A percentile compares a stretch with the other conserved stretches of the same genome.
phyloP scores from a whole-genome alignment of 2,113 vertebrate genomes.

The Chlorodrepanis virens region DNA sequence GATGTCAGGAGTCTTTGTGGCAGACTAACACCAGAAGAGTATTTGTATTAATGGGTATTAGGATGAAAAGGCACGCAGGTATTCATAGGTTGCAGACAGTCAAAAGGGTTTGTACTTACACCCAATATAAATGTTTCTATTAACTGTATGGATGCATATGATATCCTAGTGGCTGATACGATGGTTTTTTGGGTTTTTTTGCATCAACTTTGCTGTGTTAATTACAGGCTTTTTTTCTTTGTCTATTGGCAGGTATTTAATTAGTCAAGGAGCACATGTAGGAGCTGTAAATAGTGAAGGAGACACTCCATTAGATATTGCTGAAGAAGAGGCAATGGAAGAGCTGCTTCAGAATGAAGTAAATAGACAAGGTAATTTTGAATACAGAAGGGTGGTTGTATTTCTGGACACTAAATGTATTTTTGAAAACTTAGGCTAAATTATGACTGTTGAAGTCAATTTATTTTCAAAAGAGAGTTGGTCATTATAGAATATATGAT shows the following conservation, averaged over 20 bases:
- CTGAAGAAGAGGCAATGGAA: conserved; percentile 98
- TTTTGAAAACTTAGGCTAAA: background rate
- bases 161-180: background rate
- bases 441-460: background rate
- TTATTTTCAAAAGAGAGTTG: background rate
- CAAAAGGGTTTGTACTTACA: background rate
- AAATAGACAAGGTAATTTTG: conserved; percentile 89
- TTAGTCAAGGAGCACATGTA: conserved; percentile 91
- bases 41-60: background rate
- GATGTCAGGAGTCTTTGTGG: background rate
- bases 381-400: background rate
- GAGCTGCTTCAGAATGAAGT: conserved; percentile 98
- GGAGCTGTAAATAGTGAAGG: conserved; percentile 98
- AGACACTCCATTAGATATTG: conserved; percentile 97
- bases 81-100: background rate
- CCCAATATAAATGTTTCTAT: background rate
- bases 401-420: background rate
- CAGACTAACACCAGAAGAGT: background rate
- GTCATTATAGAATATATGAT: background rate
- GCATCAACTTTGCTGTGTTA: background rate
- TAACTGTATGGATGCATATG: background rate
- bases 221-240: background rate
- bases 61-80: background rate
- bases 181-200: background rate
- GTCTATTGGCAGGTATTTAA: conserved; percentile 86